phyloP scores from a whole-genome alignment of 1,140 invertebrate genomes.

The Patella vulgata region DNA sequence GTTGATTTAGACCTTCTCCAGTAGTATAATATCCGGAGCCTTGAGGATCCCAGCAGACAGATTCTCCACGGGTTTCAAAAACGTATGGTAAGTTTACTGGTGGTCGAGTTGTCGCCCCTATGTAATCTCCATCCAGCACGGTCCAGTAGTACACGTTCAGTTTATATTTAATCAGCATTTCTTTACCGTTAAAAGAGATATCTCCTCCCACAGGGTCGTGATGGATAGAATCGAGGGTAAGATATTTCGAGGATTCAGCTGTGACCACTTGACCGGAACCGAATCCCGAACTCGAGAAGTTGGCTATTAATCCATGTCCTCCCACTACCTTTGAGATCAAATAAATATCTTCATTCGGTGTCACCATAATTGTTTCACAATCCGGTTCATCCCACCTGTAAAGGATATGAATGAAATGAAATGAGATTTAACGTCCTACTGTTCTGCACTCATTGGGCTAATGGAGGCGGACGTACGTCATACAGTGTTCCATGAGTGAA shows the following conservation, averaged over 20 bases:
- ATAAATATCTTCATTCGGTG: conserved; percentile 37
- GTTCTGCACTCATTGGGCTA: too few relatives aligned
- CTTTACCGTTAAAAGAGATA: conserved; percentile 43
- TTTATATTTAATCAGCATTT: conserved; percentile 43
- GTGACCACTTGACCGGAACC: conserved; percentile 15
- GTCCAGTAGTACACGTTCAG: conserved; percentile 35
- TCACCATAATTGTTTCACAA: conserved; percentile 47
- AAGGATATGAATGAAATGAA: too few relatives aligned
- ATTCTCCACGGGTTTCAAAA: conserved; percentile 30
- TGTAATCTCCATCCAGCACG: conserved; percentile 32
- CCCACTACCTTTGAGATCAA: conserved; percentile 43
- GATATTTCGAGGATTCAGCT: conserved; percentile 18
- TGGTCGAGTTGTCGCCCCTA: conserved; percentile 8
- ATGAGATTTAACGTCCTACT: too few relatives aligned
- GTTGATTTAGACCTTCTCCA: conserved; percentile 32
- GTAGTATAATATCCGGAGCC: conserved; percentile 46
- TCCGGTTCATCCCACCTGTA: conserved; percentile 46
- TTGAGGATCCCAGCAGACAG: conserved; percentile 31
- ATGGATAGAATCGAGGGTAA: conserved; percentile 24
- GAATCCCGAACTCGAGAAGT: conserved; percentile 40
- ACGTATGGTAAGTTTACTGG: conserved; percentile 26
- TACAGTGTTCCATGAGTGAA: background rate
- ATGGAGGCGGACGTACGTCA: too few relatives aligned
- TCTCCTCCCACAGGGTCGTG: conserved; percentile 44
- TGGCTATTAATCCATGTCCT: conserved; percentile 32